These are phyloP conservation scores for Cheilosia variabilis DNA, from an alignment of 2,888 invertebrate species.

Conservation along the genomic window DNA sequence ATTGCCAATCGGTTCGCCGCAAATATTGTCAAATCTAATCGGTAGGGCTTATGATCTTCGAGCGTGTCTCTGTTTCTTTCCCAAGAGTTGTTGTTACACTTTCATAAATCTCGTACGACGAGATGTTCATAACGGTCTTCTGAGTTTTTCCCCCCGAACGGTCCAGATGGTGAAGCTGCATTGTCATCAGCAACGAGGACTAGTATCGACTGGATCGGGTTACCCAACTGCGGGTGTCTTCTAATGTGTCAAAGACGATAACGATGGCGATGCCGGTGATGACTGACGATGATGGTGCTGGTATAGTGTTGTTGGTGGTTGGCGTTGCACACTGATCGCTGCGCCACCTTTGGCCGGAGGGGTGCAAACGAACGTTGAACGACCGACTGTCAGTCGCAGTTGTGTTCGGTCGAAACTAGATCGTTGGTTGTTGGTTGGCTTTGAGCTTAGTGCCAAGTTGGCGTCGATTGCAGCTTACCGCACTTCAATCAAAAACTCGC, in stretches of 20 bases:
- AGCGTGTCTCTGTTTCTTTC: conserved; percentile 32
- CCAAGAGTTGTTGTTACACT: conserved; percentile 71
- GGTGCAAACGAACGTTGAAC: not conserved
- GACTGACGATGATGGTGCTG: conserved; percentile 7
- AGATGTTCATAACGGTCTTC: conserved; percentile 66
- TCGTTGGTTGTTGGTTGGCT: not conserved
- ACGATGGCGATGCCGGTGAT: conserved; percentile 10
- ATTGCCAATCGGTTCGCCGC: conserved; percentile 62
- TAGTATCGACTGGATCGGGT: conserved; percentile 42
- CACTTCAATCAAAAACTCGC: conserved; percentile 65
- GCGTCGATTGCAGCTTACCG: conserved; percentile 61
- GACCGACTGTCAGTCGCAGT: conserved; percentile 27
- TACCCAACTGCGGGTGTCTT: conserved; percentile 69
- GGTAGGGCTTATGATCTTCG: conserved; percentile 37
- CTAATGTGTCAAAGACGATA: conserved; percentile 63
- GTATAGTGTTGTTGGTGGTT: conserved; percentile 51
- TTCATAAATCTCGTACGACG: conserved; percentile 51
- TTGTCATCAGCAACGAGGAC: conserved; percentile 37
- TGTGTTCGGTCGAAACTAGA: conserved; percentile 16
- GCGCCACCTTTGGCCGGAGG: conserved; percentile 37
- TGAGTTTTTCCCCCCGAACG: conserved; percentile 56
- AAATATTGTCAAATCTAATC: conserved; percentile 69
- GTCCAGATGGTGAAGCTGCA: conserved; percentile 62
- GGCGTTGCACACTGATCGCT: conserved; percentile 42
- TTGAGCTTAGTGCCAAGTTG: not conserved